These are phyloP conservation scores for Cottoperca gobio DNA, from an alignment of 2,797 vertebrate genomes.

Conservation along the genomic window DNA sequence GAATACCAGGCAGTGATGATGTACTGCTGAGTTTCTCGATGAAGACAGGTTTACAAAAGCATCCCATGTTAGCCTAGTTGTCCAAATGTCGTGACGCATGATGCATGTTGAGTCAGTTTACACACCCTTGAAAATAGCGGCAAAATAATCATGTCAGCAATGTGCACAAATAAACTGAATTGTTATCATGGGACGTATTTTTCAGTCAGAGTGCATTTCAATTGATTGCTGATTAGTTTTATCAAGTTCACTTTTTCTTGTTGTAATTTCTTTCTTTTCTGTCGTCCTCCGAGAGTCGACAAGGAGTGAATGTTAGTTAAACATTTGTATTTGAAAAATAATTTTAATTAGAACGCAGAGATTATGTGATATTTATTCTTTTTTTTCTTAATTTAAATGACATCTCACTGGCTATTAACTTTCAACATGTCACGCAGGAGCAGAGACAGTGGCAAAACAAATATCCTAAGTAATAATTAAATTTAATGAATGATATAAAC, in stretches of 20 bases:
- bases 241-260: neutral
- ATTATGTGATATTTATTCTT: neutral
- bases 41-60: neutral
- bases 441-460: conserved; percentile 2
- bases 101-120: conserved; percentile 1
- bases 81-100: neutral
- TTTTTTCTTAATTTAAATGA: neutral
- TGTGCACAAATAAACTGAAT: neutral
- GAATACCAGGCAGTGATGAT: neutral
- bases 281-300: neutral
- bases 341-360: neutral
- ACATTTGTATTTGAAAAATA: neutral
- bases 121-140: neutral
- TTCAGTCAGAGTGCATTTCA: neutral
- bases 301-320: too few species aligned
- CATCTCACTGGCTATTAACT: neutral
- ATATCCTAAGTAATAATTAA: neutral
- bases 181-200: neutral
- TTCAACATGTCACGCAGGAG: neutral
- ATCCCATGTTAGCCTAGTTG: neutral
- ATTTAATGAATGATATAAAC: neutral
- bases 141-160: neutral
- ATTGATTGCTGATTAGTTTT: neutral
- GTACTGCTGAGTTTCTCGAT: neutral
- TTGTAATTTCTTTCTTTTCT: neutral